phyloP scores from a whole-genome alignment of 2,113 vertebrate genomes.

The Recurvirostra avosetta region DNA sequence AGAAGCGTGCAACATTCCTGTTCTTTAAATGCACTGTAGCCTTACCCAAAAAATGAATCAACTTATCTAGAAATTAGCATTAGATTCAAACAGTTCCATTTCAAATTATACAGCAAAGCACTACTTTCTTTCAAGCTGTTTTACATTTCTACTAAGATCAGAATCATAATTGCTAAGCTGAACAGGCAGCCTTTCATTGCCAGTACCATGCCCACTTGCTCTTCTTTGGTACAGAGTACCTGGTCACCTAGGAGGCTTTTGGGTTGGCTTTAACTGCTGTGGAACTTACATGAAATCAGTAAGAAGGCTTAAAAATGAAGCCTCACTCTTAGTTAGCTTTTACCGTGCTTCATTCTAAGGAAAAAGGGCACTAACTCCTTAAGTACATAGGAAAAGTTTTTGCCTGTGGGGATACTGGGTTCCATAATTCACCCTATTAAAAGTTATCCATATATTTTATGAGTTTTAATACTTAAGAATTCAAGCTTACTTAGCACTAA shows the following conservation, averaged over 20 bases:
- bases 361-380: background rate
- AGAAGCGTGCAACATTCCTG: background rate
- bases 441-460: background rate
- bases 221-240: too few species aligned
- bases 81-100: background rate
- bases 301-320: background rate
- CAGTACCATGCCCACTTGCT: too few species aligned
- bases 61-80: background rate
- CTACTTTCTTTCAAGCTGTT: background rate
- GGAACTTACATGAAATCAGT: background rate
- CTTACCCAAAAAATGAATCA: background rate
- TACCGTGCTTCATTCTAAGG: background rate
- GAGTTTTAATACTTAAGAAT: background rate
- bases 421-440: background rate
- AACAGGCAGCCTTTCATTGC: background rate
- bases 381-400: background rate
- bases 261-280: background rate
- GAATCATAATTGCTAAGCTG: background rate
- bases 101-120: background rate
- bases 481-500: background rate
- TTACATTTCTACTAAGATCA: background rate
- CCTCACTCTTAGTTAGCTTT: background rate
- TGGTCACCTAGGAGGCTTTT: too few species aligned
- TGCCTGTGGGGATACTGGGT: background rate
- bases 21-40: background rate